These are phyloP conservation scores for Venusia cambrica DNA, from an alignment of 2,888 invertebrate genomes.

Conservation along the genomic window DNA sequence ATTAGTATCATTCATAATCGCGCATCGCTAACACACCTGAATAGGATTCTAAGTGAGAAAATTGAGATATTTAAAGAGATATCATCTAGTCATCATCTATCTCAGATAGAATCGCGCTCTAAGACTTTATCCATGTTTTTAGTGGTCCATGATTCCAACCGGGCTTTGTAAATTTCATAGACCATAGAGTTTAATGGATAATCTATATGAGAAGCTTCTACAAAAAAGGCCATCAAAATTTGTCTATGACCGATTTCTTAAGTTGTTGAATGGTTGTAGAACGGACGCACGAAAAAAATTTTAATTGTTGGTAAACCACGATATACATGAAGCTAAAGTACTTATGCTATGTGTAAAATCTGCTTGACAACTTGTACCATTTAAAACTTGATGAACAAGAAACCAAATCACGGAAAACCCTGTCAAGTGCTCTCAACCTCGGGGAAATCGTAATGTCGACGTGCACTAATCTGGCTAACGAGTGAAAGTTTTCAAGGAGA, in stretches of 20 bases:
- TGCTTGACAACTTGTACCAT: constrained; percentile 1
- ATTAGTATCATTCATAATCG: too few species aligned
- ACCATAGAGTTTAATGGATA: constrained; percentile 40
- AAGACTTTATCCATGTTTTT: too few species aligned
- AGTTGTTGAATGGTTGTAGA: constrained; percentile 22
- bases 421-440: constrained; percentile 47
- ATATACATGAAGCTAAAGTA: constrained; percentile 10
- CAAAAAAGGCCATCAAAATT: constrained; percentile 30
- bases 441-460: constrained; percentile 63
- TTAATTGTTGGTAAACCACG: constrained; percentile 42
- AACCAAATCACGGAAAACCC: constrained; percentile 34
- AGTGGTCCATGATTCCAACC: too few species aligned
- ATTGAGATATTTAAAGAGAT: too few species aligned
- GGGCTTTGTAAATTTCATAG: constrained; percentile 13
- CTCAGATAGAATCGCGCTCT: too few species aligned
- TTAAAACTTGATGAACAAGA: neutral
- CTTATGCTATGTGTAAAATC: neutral
- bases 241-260: constrained; percentile 44
- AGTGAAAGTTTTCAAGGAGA: constrained; percentile 62
- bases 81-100: too few species aligned
- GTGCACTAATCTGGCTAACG: constrained; percentile 54
- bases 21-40: too few species aligned
- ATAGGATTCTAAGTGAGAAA: too few species aligned
- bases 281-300: constrained; percentile 55
- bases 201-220: constrained; percentile 51